Percentiles rank a stretch among this genome's conserved stretches.
These are phyloP conservation scores for Tetranychus piercei DNA, from an alignment of 2,888 invertebrate species.

Conservation along the genomic window DNA sequence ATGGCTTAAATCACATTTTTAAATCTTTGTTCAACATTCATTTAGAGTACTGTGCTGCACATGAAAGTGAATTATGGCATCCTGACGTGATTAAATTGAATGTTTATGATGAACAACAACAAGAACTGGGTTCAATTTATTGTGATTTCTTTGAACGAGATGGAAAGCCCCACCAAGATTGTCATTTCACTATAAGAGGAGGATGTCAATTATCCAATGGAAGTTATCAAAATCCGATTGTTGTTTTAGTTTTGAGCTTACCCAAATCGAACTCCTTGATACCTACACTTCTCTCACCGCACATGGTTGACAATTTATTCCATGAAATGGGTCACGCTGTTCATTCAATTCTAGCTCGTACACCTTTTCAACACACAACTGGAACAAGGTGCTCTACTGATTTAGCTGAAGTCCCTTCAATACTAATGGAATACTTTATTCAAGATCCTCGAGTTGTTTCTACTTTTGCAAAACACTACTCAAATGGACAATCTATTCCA, in stretches of 20 bases:
- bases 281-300: slow-evolving; percentile 59
- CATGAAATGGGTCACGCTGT: slow-evolving; percentile 98
- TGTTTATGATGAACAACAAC: slow-evolving; percentile 35
- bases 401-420: slow-evolving; percentile 96
- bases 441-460: slow-evolving; percentile 63
- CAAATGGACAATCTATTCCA: slow-evolving; percentile 64
- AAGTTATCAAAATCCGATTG: slow-evolving; percentile 35
- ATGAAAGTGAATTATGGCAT: slow-evolving; percentile 67
- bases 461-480: slow-evolving; percentile 72
- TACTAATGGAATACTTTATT: slow-evolving; percentile 94
- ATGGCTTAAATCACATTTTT: slow-evolving; percentile 78
- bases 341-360: slow-evolving; percentile 93
- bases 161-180: slow-evolving; percentile 90
- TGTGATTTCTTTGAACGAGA: slow-evolving; percentile 83
- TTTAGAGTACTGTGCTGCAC: slow-evolving; percentile 50
- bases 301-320: slow-evolving; percentile 83
- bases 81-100: slow-evolving; percentile 74
- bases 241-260: slow-evolving; percentile 77
- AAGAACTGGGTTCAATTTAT: slow-evolving; percentile 76
- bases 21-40: slow-evolving; percentile 61
- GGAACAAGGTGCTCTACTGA: slow-evolving; percentile 94
- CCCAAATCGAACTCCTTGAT: slow-evolving; percentile 50
- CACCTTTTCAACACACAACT: slow-evolving; percentile 85
- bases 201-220: slow-evolving; percentile 60
- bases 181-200: slow-evolving; percentile 94